Conservation (phyloP, 2,797 vertebrate genomes). For the Parotocinclus haroldoi region DNA sequence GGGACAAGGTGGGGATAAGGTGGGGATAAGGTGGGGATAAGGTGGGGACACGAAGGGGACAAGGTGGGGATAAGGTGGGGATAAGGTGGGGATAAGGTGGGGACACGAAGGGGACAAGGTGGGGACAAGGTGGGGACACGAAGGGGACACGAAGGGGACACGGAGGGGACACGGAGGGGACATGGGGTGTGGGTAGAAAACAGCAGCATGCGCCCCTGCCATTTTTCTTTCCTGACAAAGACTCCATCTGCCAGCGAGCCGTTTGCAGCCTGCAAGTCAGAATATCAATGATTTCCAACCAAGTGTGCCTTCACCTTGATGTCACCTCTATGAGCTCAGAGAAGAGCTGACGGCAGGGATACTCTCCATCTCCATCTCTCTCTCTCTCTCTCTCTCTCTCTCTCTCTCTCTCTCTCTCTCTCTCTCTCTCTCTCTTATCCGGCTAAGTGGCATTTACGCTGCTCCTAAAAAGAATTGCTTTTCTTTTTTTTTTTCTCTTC, state of each 20-base stretch:
- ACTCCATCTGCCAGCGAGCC: slow-evolving; percentile 93
- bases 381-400: slow-evolving; percentile 49
- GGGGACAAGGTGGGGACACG: no score
- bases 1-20: no score
- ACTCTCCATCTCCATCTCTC: slow-evolving; percentile 52
- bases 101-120: no score
- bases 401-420: slow-evolving; percentile 43
- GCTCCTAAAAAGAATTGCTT: slow-evolving; percentile 45
- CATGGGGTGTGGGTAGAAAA: slow-evolving; percentile 65
- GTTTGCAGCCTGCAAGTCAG: slow-evolving; percentile 88
- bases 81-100: no score
- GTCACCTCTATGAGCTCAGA: slow-evolving; percentile 77
- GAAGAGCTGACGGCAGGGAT: slow-evolving; percentile 72
- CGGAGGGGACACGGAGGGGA: slow-evolving; percentile 37
- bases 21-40: no score
- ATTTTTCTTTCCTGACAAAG: slow-evolving; percentile 97
- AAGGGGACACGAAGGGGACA: no score
- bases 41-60: no score
- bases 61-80: no score
- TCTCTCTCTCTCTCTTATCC: slow-evolving; percentile 56
- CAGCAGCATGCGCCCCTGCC: slow-evolving; percentile 76
- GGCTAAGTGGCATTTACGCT: slow-evolving; percentile 62
- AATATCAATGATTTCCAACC: slow-evolving; percentile 96
- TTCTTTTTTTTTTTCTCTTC: slow-evolving; percentile 54
- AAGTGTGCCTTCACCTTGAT: slow-evolving; percentile 87